Conservation (phyloP, 2,113 vertebrate genomes). For the Pithys albifrons region DNA sequence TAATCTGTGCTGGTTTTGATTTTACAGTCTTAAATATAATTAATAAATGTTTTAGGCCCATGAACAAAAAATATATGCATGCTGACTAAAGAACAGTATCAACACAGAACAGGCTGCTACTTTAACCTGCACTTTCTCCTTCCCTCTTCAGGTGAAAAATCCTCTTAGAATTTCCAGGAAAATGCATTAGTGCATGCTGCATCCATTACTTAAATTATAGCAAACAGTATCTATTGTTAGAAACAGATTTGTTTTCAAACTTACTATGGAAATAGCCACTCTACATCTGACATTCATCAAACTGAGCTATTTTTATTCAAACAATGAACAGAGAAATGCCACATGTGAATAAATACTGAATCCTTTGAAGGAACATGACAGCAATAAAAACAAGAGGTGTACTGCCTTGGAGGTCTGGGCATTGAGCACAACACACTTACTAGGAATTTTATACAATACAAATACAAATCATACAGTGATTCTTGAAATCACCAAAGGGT, state of each 20-base stretch:
- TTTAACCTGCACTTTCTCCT: not conserved
- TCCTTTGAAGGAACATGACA: constrained; percentile 43
- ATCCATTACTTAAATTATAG: not conserved
- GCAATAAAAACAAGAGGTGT: constrained; percentile 9
- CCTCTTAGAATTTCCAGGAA: not conserved
- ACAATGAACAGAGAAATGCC: constrained; percentile 39
- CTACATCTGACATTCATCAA: constrained; percentile 56
- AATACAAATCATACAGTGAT: not conserved
- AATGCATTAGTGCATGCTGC: not conserved
- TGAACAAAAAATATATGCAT: not conserved
- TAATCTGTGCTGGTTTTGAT: not conserved
- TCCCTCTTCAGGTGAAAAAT: not conserved
- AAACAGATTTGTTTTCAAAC: constrained; percentile 47
- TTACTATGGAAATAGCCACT: constrained; percentile 14
- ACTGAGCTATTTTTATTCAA: constrained; percentile 43
- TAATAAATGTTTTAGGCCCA: not conserved
- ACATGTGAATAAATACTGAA: constrained; percentile 27
- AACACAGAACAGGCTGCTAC: not conserved
- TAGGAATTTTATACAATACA: not conserved
- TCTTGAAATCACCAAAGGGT: not conserved
- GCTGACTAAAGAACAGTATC: not conserved
- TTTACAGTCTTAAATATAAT: not conserved
- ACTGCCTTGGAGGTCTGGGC: constrained; percentile 14
- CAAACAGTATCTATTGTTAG: constrained; percentile 23
- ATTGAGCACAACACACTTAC: not conserved